phyloP scores from a whole-genome alignment of 1,140 invertebrate genomes.

The Diachasma alloeum region DNA sequence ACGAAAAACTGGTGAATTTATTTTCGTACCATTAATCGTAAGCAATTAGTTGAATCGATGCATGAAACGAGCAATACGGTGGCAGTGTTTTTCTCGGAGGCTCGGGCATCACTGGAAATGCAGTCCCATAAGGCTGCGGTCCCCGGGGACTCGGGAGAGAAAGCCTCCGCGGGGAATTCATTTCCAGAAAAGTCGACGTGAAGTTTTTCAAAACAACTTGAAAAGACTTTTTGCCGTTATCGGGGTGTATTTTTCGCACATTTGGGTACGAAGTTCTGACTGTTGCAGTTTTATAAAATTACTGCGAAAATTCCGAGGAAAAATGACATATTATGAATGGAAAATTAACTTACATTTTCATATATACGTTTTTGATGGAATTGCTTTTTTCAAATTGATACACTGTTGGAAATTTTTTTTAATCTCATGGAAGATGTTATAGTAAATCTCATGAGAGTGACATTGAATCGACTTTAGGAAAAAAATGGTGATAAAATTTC shows the following conservation, averaged over 20 bases:
- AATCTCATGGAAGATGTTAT: too few relatives aligned
- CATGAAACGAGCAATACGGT: neutral
- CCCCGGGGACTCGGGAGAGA: neutral
- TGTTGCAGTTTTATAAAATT: too few relatives aligned
- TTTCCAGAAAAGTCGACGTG: neutral
- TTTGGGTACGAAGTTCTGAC: neutral
- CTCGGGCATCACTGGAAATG: neutral
- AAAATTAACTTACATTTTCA: too few relatives aligned
- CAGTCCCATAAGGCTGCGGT: neutral
- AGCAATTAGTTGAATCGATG: constrained; percentile 4
- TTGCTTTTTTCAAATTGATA: too few relatives aligned
- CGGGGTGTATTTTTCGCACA: neutral
- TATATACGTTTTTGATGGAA: too few relatives aligned
- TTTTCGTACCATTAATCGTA: constrained; percentile 1
- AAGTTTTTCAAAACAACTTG: neutral
- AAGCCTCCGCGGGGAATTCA: neutral
- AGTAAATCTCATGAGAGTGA: too few relatives aligned
- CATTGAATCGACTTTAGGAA: too few relatives aligned
- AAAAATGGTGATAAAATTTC: too few relatives aligned
- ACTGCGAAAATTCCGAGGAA: too few relatives aligned
- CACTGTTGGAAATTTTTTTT: too few relatives aligned
- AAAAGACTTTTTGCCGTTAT: neutral
- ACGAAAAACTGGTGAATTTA: neutral
- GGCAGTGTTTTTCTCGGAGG: neutral
- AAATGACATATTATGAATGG: too few relatives aligned